Conservation (phyloP, 2,888 invertebrate genomes). For the Yponomeuta sedellus region DNA sequence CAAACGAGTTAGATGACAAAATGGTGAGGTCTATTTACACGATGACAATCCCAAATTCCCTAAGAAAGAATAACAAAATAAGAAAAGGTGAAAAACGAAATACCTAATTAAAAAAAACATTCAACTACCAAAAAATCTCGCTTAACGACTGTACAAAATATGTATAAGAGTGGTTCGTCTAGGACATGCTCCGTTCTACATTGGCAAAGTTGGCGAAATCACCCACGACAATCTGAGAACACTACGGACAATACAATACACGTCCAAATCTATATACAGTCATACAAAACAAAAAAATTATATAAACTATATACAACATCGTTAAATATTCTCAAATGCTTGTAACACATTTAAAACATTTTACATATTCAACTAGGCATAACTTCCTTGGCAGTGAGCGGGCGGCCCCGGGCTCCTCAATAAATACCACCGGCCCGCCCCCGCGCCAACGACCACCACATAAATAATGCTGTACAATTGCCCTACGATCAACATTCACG, state of each 20-base stretch:
- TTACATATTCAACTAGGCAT: conserved; percentile 69
- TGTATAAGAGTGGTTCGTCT: conserved; percentile 69
- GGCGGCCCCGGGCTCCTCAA: conserved; percentile 45
- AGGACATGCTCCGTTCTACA: conserved; percentile 57
- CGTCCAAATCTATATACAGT: conserved; percentile 57
- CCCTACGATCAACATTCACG: conserved; percentile 28
- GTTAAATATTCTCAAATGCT: conserved; percentile 75
- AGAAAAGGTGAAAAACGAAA: conserved; percentile 58
- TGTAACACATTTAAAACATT: conserved; percentile 76
- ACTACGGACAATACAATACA: conserved; percentile 31
- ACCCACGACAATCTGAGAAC: conserved; percentile 42
- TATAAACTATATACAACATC: conserved; percentile 76
- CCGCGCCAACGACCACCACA: conserved; percentile 18
- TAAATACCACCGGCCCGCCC: conserved; percentile 34
- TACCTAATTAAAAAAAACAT: conserved; percentile 67
- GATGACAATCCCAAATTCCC: conserved; percentile 81
- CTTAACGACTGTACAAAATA: conserved; percentile 73
- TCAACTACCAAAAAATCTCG: conserved; percentile 64
- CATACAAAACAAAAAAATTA: conserved; percentile 61
- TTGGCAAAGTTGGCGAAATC: conserved; percentile 63
- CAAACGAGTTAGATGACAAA: conserved; percentile 63
- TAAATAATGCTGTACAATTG: conserved; percentile 18
- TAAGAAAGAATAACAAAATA: conserved; percentile 73
- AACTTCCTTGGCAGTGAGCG: conserved; percentile 55
- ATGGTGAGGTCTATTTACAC: conserved; percentile 77